A percentile compares a stretch with the other conserved stretches of the same genome.
Conservation (phyloP, 2,113 vertebrate genomes). For the Empidonax traillii region DNA sequence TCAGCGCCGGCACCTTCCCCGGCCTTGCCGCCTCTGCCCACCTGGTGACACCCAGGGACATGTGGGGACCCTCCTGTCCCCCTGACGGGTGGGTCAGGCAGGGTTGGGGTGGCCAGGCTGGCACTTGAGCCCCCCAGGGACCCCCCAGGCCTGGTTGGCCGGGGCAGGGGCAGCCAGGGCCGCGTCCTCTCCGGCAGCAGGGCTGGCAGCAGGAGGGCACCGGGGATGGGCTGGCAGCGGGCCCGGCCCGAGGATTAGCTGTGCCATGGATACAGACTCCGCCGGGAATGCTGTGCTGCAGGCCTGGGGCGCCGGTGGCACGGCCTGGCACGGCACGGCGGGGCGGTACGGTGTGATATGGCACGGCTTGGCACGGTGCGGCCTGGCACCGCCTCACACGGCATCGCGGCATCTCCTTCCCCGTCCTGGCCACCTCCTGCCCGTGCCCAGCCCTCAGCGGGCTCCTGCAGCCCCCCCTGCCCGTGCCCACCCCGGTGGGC, state of each 20-base stretch:
- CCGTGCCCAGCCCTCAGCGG: not conserved
- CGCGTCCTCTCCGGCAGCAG: not conserved
- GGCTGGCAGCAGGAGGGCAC: not conserved
- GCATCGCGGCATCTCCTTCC: not conserved
- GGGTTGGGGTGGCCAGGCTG: not conserved
- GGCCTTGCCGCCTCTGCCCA: accelerated
- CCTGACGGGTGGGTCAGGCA: accelerated
- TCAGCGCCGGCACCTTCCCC: accelerated
- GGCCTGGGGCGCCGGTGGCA: not conserved
- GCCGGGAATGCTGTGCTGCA: not conserved
- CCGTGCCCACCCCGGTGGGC: not conserved
- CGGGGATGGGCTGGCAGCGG: not conserved
- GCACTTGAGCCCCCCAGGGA: not conserved
- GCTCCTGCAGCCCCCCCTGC: not conserved
- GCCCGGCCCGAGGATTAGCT: not conserved
- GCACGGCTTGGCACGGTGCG: accelerated
- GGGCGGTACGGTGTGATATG: accelerated
- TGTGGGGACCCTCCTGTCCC: not conserved
- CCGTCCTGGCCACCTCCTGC: not conserved
- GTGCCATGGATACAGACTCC: constrained; percentile 35
- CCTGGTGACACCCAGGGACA: accelerated
- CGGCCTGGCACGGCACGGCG: accelerated
- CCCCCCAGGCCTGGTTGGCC: not conserved
- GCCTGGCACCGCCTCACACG: not conserved
- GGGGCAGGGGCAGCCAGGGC: not conserved